Percentiles rank a stretch among this genome's conserved stretches.
Evolutionary conservation across 2,888 invertebrate genomes (phyloP).

Genomic region (Panzeria rudis): DNA sequence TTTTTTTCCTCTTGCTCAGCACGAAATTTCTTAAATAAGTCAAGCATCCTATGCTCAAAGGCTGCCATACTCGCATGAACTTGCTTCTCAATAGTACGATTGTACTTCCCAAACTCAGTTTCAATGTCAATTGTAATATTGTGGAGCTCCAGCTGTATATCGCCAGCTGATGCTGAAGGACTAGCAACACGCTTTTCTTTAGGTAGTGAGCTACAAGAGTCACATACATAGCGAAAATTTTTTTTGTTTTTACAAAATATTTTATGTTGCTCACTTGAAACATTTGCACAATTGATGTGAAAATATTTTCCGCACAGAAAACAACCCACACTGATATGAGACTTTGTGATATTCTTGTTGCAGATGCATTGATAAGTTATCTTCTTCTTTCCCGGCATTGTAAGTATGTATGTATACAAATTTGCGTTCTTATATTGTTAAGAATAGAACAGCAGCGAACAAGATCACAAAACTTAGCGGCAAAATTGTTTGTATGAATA

Average conservation of each 20-base stretch:
- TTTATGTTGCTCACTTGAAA: too few relatives aligned
- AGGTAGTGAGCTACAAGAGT: not conserved
- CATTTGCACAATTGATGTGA: too few relatives aligned
- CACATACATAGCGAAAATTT: not conserved
- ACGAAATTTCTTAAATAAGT: not conserved
- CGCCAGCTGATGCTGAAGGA: not conserved
- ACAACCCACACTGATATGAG: not conserved
- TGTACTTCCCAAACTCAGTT: too few relatives aligned
- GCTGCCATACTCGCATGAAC: too few relatives aligned
- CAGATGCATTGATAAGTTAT: not conserved
- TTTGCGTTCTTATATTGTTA: not conserved
- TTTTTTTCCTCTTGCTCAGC: not conserved
- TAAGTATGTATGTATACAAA: not conserved
- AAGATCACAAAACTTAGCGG: too few relatives aligned
- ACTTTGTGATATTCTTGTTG: not conserved
- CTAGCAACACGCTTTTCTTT: too few relatives aligned
- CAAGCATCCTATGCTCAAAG: too few relatives aligned
- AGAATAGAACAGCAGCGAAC: not conserved
- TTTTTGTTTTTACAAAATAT: too few relatives aligned
- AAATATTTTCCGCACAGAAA: not conserved
- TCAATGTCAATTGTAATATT: not conserved
- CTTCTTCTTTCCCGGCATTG: not conserved
- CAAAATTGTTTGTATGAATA: too few relatives aligned
- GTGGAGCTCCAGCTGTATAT: not conserved
- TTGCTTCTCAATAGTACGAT: too few relatives aligned